A percentile compares a stretch with the other conserved stretches of the same genome.
These are phyloP conservation scores for Cossypha niveicapilla DNA, from an alignment of 2,797 vertebrate genomes.

Conservation along the genomic window DNA sequence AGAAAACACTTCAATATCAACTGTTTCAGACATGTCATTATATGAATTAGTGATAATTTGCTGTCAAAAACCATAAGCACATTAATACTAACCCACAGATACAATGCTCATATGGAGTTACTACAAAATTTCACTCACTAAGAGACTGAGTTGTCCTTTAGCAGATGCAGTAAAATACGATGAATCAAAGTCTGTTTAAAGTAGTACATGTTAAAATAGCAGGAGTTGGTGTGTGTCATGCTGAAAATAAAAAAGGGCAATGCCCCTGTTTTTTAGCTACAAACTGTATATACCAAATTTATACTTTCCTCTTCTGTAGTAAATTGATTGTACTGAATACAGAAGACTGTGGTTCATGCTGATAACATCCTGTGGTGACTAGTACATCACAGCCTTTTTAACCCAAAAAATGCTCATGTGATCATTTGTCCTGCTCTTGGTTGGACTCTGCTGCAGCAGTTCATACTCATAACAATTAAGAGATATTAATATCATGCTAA, in stretches of 20 bases:
- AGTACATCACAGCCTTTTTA: neutral
- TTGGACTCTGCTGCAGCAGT: neutral
- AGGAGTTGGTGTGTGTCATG: neutral
- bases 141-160: neutral
- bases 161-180: neutral
- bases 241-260: neutral
- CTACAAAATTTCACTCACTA: neutral
- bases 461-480: neutral
- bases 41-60: conserved; percentile 13
- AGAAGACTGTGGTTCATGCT: neutral
- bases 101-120: neutral
- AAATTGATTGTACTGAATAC: neutral
- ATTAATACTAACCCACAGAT: conserved; percentile 8
- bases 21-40: neutral
- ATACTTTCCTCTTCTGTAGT: neutral
- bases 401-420: neutral
- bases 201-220: neutral
- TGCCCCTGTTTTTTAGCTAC: neutral
- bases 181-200: neutral
- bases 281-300: neutral
- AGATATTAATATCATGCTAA: neutral
- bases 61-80: neutral
- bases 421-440: neutral
- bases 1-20: neutral
- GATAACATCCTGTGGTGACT: neutral